Evolutionary conservation across 1,140 invertebrate genomes (phyloP).

Genomic region (Orius insidiosus): DNA sequence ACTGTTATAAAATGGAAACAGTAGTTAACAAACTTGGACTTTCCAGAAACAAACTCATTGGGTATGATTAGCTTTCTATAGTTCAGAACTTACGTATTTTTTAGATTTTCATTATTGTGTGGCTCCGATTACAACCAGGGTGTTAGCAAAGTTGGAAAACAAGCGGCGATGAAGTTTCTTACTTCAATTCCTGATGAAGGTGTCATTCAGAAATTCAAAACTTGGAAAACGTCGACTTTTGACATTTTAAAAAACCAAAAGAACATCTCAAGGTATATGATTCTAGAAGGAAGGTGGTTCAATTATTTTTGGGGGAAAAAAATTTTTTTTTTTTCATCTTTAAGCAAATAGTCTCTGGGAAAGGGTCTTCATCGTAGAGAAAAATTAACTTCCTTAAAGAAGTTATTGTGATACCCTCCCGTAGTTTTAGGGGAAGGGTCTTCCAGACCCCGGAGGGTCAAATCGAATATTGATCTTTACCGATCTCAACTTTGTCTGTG

Average conservation of each 20-base stretch:
- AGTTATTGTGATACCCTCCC: too few species aligned
- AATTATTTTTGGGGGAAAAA: background rate
- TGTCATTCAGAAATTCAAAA: conserved; percentile 38
- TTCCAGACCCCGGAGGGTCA: too few species aligned
- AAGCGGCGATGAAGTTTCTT: conserved; percentile 56
- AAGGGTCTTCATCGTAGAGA: too few species aligned
- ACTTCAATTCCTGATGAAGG: conserved; percentile 37
- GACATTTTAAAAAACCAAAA: background rate
- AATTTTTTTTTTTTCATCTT: conserved; percentile 7
- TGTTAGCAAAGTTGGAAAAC: conserved; percentile 61
- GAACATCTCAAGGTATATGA: background rate
- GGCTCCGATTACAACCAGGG: conserved; percentile 78
- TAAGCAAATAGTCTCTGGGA: too few species aligned
- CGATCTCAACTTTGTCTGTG: too few species aligned
- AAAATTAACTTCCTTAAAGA: conserved; percentile 11
- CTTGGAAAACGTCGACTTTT: background rate
- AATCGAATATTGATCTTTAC: conserved; percentile 3
- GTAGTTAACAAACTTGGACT: conserved; percentile 41
- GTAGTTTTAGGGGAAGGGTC: too few species aligned
- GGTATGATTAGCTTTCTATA: background rate
- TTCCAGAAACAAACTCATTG: conserved; percentile 65
- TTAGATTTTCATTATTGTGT: conserved; percentile 24
- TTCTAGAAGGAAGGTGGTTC: background rate
- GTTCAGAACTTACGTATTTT: background rate
- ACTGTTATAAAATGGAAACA: conserved; percentile 52